Evolutionary conservation across 2,888 invertebrate genomes (phyloP).

Genomic region (Nephrotoma flavescens): DNA sequence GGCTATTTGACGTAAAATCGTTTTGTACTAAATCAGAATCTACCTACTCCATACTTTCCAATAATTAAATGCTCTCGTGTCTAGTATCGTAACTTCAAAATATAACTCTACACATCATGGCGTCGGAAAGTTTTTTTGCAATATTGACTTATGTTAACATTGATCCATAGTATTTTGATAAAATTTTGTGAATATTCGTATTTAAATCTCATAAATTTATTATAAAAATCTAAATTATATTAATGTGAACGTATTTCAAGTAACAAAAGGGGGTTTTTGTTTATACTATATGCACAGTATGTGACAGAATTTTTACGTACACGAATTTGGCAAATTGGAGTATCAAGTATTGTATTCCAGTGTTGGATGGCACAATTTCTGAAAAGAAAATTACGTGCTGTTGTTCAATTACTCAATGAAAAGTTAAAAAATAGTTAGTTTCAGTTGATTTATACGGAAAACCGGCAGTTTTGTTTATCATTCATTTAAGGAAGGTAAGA

Average conservation of each 20-base stretch:
- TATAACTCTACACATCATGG: not conserved
- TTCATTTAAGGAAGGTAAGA: not conserved
- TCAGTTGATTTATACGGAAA: not conserved
- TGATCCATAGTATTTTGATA: not conserved
- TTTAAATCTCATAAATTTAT: not conserved
- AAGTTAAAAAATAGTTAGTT: not conserved
- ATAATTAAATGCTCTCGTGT: no score
- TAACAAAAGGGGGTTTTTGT: not conserved
- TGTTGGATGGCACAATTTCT: not conserved
- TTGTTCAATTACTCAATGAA: not conserved
- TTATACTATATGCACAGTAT: not conserved
- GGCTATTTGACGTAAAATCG: no score
- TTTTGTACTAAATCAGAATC: no score
- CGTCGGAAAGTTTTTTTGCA: not conserved
- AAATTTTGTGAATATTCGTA: not conserved
- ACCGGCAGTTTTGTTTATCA: not conserved
- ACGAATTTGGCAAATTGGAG: not conserved
- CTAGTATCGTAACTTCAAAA: no score
- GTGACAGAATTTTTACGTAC: not conserved
- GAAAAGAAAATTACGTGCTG: not conserved
- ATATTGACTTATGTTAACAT: not conserved
- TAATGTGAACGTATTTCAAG: not conserved
- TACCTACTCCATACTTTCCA: no score
- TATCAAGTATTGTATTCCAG: not conserved
- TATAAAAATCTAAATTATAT: not conserved